Evolutionary conservation across 2,888 invertebrate genomes (phyloP).

Genomic region (Caenorhabditis sinica): DNA sequence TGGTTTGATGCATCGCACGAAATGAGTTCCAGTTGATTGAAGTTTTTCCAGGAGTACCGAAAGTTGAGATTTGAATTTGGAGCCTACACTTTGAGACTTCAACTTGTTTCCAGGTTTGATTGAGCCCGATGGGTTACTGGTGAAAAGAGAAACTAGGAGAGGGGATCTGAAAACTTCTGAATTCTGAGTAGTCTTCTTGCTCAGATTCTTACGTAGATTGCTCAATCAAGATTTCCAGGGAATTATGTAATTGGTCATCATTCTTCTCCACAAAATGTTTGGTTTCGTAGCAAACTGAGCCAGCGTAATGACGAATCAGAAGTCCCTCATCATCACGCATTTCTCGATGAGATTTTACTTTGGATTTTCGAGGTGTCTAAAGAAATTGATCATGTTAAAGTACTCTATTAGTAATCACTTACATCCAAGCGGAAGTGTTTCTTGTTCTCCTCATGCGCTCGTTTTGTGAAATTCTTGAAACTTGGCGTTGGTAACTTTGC

Average conservation of each 20-base stretch:
- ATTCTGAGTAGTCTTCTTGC: background rate
- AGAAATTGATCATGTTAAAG: background rate
- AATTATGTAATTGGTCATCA: slow-evolving; percentile 97
- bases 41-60: slow-evolving; percentile 95
- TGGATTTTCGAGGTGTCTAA: slow-evolving; percentile 90
- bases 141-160: slow-evolving; percentile 58
- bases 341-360: slow-evolving; percentile 91
- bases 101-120: slow-evolving; percentile 83
- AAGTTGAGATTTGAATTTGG: slow-evolving; percentile 95
- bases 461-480: slow-evolving; percentile 93
- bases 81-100: slow-evolving; percentile 93
- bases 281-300: slow-evolving; percentile 94
- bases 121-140: background rate
- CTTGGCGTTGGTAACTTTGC: slow-evolving; percentile 9
- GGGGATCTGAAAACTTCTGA: slow-evolving; percentile 11
- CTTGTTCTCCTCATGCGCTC: slow-evolving; percentile 92
- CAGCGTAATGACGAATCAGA: slow-evolving; percentile 95
- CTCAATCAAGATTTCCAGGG: slow-evolving; percentile 93
- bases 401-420: background rate
- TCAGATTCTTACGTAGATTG: slow-evolving; percentile 62
- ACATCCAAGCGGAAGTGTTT: slow-evolving; percentile 90
- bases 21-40: slow-evolving; percentile 94
- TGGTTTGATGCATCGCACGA: slow-evolving; percentile 97
- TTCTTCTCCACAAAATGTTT: slow-evolving; percentile 99
- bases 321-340: slow-evolving; percentile 97